phyloP scores from a whole-genome alignment of 2,888 invertebrate species.

The Platynereis dumerilii region DNA sequence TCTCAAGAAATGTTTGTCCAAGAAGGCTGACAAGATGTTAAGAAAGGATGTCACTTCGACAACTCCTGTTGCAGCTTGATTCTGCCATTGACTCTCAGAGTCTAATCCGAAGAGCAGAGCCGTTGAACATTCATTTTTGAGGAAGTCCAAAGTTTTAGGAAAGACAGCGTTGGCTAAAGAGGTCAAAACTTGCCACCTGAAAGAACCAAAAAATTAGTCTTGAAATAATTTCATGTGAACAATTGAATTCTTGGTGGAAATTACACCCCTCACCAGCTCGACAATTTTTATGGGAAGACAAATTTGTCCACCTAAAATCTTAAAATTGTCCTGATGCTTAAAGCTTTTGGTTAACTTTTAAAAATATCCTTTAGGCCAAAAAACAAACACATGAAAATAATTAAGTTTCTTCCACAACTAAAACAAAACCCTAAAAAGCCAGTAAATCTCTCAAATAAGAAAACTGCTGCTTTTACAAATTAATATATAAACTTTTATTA shows the following conservation, averaged over 20 bases:
- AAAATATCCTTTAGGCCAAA: too few species aligned
- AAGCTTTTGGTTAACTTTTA: too few species aligned
- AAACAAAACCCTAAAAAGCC: too few species aligned
- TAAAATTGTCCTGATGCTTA: too few species aligned
- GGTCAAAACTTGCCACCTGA: conserved; percentile 53
- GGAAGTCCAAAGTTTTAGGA: conserved; percentile 52
- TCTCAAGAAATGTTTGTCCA: conserved; percentile 51
- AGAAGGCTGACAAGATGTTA: conserved; percentile 50
- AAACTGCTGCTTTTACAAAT: too few species aligned
- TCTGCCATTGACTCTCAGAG: conserved; percentile 18
- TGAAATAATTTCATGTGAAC: neutral
- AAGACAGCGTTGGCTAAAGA: conserved; percentile 54
- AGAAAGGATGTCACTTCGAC: conserved; percentile 55
- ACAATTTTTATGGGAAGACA: too few species aligned
- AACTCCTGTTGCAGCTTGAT: conserved; percentile 46
- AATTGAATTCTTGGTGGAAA: neutral
- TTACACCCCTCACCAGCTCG: too few species aligned
- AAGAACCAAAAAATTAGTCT: conserved; percentile 3
- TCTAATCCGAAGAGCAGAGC: conserved; percentile 40
- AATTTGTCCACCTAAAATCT: too few species aligned
- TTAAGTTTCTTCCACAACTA: too few species aligned
- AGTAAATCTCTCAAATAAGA: too few species aligned
- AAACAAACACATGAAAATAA: too few species aligned
- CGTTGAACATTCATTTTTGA: conserved; percentile 45
- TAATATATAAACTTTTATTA: too few species aligned